Conservation (phyloP, 2,888 invertebrate species). For the Leptinotarsa peninsularis region DNA sequence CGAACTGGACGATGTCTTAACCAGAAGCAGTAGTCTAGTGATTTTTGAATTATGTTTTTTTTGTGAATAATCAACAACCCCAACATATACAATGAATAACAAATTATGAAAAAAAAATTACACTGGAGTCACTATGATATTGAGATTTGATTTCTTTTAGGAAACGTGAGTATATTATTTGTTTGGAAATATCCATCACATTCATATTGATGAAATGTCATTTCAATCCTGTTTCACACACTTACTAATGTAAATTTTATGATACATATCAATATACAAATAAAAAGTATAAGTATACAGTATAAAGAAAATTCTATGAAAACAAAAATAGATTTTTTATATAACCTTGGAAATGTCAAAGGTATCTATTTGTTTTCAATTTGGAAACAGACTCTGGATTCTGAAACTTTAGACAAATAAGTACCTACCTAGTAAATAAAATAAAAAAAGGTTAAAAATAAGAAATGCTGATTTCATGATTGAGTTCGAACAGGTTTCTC, state of each 20-base stretch:
- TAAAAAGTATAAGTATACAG: no score
- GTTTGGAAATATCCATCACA: not conserved
- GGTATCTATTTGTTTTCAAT: not conserved
- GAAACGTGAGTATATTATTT: conserved; percentile 5
- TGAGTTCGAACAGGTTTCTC: not conserved
- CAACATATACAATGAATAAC: conserved; percentile 12
- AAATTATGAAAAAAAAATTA: not conserved
- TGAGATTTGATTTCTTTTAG: not conserved
- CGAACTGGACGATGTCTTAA: not conserved
- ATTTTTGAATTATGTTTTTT: not conserved
- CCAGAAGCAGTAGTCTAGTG: not conserved
- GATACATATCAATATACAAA: not conserved
- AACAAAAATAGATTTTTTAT: no score
- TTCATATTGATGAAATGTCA: not conserved
- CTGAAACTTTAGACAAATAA: not conserved
- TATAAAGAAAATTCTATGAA: no score
- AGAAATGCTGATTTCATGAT: not conserved
- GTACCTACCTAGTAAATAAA: not conserved
- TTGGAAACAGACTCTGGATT: not conserved
- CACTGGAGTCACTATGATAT: not conserved
- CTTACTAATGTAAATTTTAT: not conserved
- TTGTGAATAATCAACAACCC: not conserved
- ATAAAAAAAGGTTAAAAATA: not conserved
- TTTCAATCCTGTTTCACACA: not conserved
- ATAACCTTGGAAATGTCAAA: not conserved